Base-by-base conservation (phyloP, 2,113 vertebrate species). In the Caranx ignobilis region DNA sequence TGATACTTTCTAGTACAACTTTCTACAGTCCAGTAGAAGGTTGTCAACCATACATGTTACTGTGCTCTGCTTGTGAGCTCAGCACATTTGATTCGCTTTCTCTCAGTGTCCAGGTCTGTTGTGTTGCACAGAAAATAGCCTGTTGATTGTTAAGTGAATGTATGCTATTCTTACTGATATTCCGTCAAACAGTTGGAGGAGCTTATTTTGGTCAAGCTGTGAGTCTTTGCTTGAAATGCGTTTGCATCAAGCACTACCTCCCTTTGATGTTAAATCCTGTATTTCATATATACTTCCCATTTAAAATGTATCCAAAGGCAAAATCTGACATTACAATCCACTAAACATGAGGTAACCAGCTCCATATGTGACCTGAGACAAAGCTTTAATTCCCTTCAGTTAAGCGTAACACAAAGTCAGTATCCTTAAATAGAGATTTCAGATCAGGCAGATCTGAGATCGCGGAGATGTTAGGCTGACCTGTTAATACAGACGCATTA, bases 161-260 rank as follows among this genome's bases (percentile, higher is more conserved):
- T 79, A 81, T 84, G 89, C 77, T 87, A 57, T 86, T 85, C 88
- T 89, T 89, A 85, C 84, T 90, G 79, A 86, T 68, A 82, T 85
- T 66, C 69, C 61, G 79, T 86, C 83, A 76, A 67, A 82, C 90
- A 80, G 50, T 86, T 82, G 55, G 35, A 88, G 90, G 81, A 78
- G 86, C 85, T 92, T 93, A 77, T 88, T 86, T 87, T 92, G 88
- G 91, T 95, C 88, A 96, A 96, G 94, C 96, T 96, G 96, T 90
- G 91, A 95, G 87, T 89, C 82, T 83, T 87, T 88, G 87, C 90
- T 85, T 87, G 77, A 84, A 89, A 90, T 71, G 70, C 83, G 85
- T 83, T 88, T 82, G 80, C 89, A 84, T 93, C 65, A 72, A 88
- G 60, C 84, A 89, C 94, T 94, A 94, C 91, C 94, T 93, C 91